A percentile compares a stretch with the other conserved stretches of the same genome.
Conservation (phyloP, 1,140 invertebrate species). For the Drosophila baimaii region DNA sequence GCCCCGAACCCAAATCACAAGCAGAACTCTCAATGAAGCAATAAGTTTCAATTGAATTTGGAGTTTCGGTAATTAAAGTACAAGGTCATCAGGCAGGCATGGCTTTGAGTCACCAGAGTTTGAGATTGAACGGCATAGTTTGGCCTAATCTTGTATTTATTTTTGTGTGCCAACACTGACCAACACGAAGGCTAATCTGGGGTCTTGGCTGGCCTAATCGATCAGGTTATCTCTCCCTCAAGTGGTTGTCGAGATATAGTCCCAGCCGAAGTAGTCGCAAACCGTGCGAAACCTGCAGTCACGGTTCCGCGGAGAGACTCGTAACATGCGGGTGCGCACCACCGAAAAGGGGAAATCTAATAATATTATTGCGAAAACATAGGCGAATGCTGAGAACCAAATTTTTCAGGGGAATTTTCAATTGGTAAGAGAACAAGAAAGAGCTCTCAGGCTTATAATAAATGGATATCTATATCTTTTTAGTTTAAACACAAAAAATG, state of each 20-base stretch:
- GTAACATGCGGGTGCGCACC: conserved; percentile 60
- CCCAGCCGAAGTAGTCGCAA: conserved; percentile 1
- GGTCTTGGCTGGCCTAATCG: conserved; percentile 38
- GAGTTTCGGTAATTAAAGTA: conserved; percentile 43
- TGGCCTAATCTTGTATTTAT: conserved; percentile 21
- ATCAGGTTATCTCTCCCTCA: conserved; percentile 43
- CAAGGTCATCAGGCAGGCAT: conserved; percentile 61
- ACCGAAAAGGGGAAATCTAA: conserved; percentile 28
- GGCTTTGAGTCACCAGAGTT: too few relatives aligned
- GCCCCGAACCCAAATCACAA: conserved; percentile 40
- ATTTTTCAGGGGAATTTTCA: not conserved
- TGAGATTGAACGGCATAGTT: not conserved
- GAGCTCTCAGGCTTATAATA: not conserved
- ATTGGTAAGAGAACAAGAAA: conserved; percentile 1
- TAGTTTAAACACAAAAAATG: conserved; percentile 22
- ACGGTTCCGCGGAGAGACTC: conserved; percentile 19
- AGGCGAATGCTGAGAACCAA: conserved; percentile 21
- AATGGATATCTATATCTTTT: not conserved
- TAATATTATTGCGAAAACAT: conserved; percentile 44
- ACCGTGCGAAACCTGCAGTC: conserved; percentile 56
- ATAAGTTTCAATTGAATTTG: conserved; percentile 71
- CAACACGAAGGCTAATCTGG: conserved; percentile 26
- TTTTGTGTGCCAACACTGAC: conserved; percentile 4
- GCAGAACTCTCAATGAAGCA: conserved; percentile 61
- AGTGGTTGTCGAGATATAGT: conserved; percentile 35